A percentile compares a stretch with the other conserved stretches of the same genome.
phyloP scores from a whole-genome alignment of 1,140 invertebrate genomes.

The Lineus longissimus region DNA sequence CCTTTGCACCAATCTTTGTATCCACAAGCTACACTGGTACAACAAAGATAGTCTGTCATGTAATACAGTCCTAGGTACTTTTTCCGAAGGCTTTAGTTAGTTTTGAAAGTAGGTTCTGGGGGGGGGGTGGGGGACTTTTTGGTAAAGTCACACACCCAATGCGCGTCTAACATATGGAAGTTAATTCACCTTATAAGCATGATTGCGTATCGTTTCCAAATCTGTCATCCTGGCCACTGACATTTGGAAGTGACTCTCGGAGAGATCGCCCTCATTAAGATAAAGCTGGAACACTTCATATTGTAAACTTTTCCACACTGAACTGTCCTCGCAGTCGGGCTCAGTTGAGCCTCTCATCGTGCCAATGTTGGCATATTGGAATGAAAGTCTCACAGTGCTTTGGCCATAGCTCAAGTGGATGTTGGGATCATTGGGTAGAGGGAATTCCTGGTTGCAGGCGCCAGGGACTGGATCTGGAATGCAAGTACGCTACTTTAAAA shows the following conservation, averaged over 20 bases:
- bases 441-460: conserved; percentile 71
- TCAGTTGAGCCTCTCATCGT: neutral
- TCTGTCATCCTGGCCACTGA: conserved; percentile 64
- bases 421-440: conserved; percentile 65
- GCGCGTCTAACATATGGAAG: no score
- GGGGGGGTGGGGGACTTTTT: no score
- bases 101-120: no score
- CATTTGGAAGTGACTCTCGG: conserved; percentile 61
- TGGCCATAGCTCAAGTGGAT: conserved; percentile 56
- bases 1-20: no score
- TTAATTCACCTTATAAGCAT: conserved; percentile 63
- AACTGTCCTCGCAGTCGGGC: conserved; percentile 16
- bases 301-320: conserved; percentile 30
- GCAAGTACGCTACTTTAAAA: conserved; percentile 8
- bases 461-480: conserved; percentile 70
- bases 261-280: conserved; percentile 60
- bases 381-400: conserved; percentile 60
- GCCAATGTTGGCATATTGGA: conserved; percentile 57
- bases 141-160: no score
- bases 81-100: no score
- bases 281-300: conserved; percentile 65
- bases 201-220: conserved; percentile 56
- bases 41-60: no score
- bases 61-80: no score
- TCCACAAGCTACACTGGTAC: no score